A percentile compares a stretch with the other conserved stretches of the same genome.
These are phyloP conservation scores for Colostygia pectinataria DNA, from an alignment of 2,888 invertebrate species.

Conservation along the genomic window DNA sequence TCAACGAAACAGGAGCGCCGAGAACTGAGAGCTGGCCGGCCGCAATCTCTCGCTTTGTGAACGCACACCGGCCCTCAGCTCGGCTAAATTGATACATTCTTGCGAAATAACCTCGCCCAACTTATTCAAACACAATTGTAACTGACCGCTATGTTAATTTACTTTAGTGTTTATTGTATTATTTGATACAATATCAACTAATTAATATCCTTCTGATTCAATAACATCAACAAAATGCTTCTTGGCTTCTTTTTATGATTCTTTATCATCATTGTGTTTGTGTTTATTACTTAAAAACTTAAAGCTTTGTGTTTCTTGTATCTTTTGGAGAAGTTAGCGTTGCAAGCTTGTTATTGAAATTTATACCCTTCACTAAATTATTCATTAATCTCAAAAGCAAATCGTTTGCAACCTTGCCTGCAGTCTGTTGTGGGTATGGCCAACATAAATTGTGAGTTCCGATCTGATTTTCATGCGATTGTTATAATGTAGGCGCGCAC, in stretches of 20 bases:
- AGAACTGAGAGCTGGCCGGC: conserved; percentile 49
- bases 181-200: not conserved
- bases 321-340: not conserved
- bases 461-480: conserved; percentile 27
- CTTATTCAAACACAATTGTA: conserved; percentile 71
- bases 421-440: conserved; percentile 19
- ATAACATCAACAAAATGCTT: conserved; percentile 1
- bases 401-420: conserved; percentile 23
- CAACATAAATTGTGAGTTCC: conserved; percentile 28
- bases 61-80: conserved; percentile 69
- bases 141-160: conserved; percentile 51
- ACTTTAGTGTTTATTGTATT: conserved; percentile 24
- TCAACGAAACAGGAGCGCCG: conserved; percentile 71
- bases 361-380: conserved; percentile 14
- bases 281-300: not conserved
- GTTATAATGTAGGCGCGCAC: conserved; percentile 25
- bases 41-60: conserved; percentile 69
- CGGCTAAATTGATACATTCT: conserved; percentile 77
- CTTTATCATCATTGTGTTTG: not conserved
- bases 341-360: conserved; percentile 7
- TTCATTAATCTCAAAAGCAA: conserved; percentile 21
- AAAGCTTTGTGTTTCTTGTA: not conserved
- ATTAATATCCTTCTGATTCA: not conserved
- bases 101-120: conserved; percentile 78
- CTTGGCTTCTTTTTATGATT: not conserved